phyloP scores from a whole-genome alignment of 2,797 vertebrate species.

The Meriones psammophilus region DNA sequence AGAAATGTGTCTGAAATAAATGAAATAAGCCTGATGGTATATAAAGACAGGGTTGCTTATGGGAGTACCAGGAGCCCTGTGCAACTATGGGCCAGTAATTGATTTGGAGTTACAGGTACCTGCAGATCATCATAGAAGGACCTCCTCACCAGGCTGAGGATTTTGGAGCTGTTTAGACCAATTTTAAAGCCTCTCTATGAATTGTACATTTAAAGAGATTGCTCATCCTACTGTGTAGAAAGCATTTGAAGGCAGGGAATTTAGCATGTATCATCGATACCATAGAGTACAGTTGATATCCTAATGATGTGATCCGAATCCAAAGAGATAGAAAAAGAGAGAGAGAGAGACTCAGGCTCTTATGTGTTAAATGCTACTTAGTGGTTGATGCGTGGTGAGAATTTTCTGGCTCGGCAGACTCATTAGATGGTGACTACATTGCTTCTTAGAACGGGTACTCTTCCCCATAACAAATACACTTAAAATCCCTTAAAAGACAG shows the following conservation, averaged over 20 bases:
- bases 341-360: neutral
- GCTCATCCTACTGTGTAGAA: neutral
- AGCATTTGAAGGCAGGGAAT: neutral
- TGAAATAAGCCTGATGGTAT: neutral
- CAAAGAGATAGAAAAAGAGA: neutral
- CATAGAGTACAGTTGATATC: neutral
- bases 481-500: neutral
- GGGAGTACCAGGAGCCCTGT: neutral
- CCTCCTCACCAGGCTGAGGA: neutral
- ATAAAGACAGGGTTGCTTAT: neutral
- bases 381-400: neutral
- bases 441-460: neutral
- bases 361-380: neutral
- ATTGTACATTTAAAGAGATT: slow-evolving; percentile 12
- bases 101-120: neutral
- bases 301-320: neutral
- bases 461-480: neutral
- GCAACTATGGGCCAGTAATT: neutral
- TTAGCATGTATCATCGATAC: neutral
- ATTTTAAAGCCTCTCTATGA: neutral
- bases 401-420: neutral
- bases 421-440: neutral
- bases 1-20: neutral
- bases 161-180: neutral
- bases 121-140: neutral